Evolutionary conservation across 1,140 invertebrate species (phyloP).

Genomic region (Micrasema longulum): DNA sequence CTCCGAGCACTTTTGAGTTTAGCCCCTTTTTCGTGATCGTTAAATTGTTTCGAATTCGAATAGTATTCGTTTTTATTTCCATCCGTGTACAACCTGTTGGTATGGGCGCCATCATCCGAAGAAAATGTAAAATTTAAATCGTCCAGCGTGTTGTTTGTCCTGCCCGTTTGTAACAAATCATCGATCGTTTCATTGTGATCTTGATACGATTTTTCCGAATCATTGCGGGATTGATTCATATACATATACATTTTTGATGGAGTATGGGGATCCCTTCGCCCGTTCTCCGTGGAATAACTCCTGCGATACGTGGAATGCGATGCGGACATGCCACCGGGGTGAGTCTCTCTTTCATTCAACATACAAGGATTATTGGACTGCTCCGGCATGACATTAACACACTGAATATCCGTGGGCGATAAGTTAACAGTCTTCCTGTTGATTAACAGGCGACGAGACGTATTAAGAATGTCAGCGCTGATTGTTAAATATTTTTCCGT

Average conservation of each 20-base stretch:
- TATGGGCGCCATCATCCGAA: slow-evolving; percentile 56
- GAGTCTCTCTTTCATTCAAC: slow-evolving; percentile 5
- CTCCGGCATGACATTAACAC: slow-evolving; percentile 39
- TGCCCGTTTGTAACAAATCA: slow-evolving; percentile 60
- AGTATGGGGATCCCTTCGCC: not conserved
- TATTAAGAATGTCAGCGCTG: slow-evolving; percentile 40
- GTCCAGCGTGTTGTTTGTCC: slow-evolving; percentile 66
- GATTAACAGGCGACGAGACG: slow-evolving; percentile 42
- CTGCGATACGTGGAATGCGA: not conserved
- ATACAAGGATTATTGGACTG: slow-evolving; percentile 17
- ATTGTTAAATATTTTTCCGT: slow-evolving; percentile 47
- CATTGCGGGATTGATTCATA: not conserved
- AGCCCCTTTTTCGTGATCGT: slow-evolving; percentile 39
- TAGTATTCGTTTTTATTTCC: slow-evolving; percentile 23
- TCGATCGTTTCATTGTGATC: slow-evolving; percentile 51
- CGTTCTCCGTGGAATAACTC: not conserved
- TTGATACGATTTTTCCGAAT: slow-evolving; percentile 3
- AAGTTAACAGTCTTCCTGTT: slow-evolving; percentile 45
- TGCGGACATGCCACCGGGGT: not conserved
- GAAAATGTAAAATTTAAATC: slow-evolving; percentile 65
- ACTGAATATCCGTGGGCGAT: slow-evolving; percentile 44
- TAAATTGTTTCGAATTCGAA: not conserved
- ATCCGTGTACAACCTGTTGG: slow-evolving; percentile 24
- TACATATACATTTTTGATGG: no score
- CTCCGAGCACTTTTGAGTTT: slow-evolving; percentile 49